Evolutionary conservation across 2,888 invertebrate species (phyloP).

Genomic region (Drosophila maculinotata): DNA sequence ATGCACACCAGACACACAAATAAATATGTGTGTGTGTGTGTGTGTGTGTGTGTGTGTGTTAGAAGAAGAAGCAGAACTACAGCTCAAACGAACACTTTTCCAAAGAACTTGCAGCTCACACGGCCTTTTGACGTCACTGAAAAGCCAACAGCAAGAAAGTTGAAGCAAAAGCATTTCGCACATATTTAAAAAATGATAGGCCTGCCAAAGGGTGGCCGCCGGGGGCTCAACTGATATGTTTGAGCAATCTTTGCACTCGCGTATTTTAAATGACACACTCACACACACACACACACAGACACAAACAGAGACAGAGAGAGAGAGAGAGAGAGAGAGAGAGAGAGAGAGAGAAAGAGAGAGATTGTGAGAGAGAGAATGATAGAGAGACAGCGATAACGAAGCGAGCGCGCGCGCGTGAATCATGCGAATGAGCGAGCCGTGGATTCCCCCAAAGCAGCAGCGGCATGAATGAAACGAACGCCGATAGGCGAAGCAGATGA

Average conservation of each 20-base stretch:
- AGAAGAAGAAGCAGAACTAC: background rate
- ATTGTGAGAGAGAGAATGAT: background rate
- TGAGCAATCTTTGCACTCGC: slow-evolving; percentile 35
- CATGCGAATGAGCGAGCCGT: slow-evolving; percentile 58
- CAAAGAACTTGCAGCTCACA: slow-evolving; percentile 30
- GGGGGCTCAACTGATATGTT: slow-evolving; percentile 42
- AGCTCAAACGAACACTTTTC: slow-evolving; percentile 11
- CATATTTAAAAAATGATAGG: slow-evolving; percentile 33
- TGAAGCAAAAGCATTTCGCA: slow-evolving; percentile 37
- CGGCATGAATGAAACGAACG: slow-evolving; percentile 69
- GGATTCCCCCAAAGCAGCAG: slow-evolving; percentile 67
- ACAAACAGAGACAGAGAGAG: background rate
- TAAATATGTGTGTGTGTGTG: no score
- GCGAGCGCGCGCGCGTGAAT: slow-evolving; percentile 54
- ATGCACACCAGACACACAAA: background rate
- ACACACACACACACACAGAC: background rate
- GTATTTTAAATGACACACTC: slow-evolving; percentile 43
- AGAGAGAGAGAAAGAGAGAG: background rate
- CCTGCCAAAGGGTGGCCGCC: background rate
- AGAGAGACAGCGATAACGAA: slow-evolving; percentile 16
- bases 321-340: background rate
- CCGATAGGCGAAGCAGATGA: slow-evolving; percentile 42
- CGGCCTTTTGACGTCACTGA: slow-evolving; percentile 56
- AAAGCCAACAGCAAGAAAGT: slow-evolving; percentile 4
- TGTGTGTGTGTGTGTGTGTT: no score